Percentiles rank a stretch among this genome's conserved stretches.
Evolutionary conservation across 2,888 invertebrate genomes (phyloP).

Genomic region (Oligia strigilis): DNA sequence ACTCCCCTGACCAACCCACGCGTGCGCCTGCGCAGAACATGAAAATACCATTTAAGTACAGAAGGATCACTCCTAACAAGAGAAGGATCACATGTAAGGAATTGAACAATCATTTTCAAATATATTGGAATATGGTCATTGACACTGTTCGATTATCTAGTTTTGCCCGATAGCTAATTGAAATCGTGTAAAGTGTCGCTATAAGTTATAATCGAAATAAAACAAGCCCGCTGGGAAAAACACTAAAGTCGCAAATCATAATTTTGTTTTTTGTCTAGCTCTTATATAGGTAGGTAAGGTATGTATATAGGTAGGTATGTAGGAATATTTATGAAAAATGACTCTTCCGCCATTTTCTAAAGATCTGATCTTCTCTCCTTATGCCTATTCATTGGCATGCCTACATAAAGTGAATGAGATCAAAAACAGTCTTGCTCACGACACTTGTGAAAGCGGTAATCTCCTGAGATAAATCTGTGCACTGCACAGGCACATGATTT

Average conservation of each 20-base stretch:
- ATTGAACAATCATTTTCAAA: background rate
- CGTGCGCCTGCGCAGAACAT: constrained; percentile 1
- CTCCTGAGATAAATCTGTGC: constrained; percentile 68
- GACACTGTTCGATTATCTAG: constrained; percentile 4
- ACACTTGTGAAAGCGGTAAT: constrained; percentile 72
- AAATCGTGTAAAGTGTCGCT: background rate
- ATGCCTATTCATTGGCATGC: background rate
- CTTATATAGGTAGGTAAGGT: no score
- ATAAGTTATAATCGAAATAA: constrained; percentile 2
- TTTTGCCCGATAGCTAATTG: constrained; percentile 11
- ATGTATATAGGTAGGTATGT: background rate
- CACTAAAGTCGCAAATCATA: background rate
- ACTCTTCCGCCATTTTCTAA: background rate
- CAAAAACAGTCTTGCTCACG: constrained; percentile 64
- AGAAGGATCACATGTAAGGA: background rate
- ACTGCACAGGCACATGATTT: constrained; percentile 64
- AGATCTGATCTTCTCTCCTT: constrained; percentile 18
- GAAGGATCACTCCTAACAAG: constrained; percentile 27
- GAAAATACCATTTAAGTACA: background rate
- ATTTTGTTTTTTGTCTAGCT: background rate
- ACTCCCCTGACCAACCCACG: constrained; percentile 32
- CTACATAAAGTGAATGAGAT: constrained; percentile 56
- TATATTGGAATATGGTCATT: background rate
- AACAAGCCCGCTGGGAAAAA: background rate
- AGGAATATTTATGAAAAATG: no score